phyloP scores from a whole-genome alignment of 2,797 vertebrate genomes.

The Darevskia nairensis region DNA sequence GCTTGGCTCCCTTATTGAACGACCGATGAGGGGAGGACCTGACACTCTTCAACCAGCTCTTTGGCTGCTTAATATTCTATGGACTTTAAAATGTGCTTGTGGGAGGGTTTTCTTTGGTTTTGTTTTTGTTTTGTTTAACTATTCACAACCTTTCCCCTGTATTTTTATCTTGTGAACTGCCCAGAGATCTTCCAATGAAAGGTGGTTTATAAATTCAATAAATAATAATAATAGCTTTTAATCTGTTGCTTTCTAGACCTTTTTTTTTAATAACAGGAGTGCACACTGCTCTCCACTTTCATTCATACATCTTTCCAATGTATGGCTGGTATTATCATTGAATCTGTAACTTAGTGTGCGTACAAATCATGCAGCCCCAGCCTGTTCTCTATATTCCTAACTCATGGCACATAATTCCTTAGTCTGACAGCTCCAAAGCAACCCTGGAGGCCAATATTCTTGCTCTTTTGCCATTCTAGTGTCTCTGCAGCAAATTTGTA shows the following conservation, averaged over 20 bases:
- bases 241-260: not conserved
- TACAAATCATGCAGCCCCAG: constrained; percentile 38
- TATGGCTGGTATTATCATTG: not conserved
- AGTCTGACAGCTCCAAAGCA: constrained; percentile 39
- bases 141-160: too few species aligned
- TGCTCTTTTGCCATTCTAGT: constrained; percentile 40
- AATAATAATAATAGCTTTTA: not conserved
- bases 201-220: too few species aligned
- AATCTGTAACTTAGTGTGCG: constrained; percentile 36
- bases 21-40: too few species aligned
- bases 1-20: too few species aligned
- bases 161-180: too few species aligned
- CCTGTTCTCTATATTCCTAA: not conserved
- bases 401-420: constrained; percentile 9
- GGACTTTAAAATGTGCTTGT: too few species aligned
- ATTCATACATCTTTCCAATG: constrained; percentile 19
- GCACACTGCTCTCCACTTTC: constrained; percentile 8
- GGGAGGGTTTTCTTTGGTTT: too few species aligned
- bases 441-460: not conserved
- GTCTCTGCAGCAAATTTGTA: constrained; percentile 9
- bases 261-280: not conserved
- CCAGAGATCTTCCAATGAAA: too few species aligned
- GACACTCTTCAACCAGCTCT: too few species aligned
- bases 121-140: too few species aligned
- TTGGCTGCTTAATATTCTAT: too few species aligned